Conservation (phyloP, 2,797 vertebrate genomes). For the Sebastes wilsoni region DNA sequence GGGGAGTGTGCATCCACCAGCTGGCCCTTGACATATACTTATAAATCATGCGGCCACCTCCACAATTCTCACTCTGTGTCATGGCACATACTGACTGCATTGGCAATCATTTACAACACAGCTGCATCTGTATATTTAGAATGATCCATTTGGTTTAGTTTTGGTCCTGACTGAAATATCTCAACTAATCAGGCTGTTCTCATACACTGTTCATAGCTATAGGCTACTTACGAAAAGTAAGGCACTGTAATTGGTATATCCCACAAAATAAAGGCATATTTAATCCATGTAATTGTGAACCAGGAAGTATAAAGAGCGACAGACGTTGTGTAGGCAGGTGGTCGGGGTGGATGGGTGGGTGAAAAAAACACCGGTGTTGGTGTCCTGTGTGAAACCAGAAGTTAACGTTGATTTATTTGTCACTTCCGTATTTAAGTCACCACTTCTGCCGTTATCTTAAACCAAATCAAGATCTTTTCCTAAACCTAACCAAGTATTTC, state of each 20-base stretch:
- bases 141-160: not conserved
- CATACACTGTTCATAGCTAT: not conserved
- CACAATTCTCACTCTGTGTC: slow-evolving; percentile 23
- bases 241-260: not conserved
- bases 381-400: no score
- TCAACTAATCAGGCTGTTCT: not conserved
- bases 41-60: slow-evolving; percentile 27
- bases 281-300: not conserved
- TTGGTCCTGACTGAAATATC: not conserved
- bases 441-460: not conserved
- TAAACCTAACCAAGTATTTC: not conserved
- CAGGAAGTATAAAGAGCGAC: not conserved
- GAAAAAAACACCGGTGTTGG: not conserved
- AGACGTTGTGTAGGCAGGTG: not conserved
- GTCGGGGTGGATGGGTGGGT: no score
- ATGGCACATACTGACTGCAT: not conserved
- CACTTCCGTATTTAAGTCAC: no score
- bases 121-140: not conserved
- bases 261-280: not conserved
- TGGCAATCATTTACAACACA: slow-evolving; percentile 4
- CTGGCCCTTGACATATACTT: slow-evolving; percentile 46
- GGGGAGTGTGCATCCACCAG: slow-evolving; percentile 17
- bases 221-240: not conserved
- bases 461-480: not conserved
- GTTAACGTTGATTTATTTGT: no score